Conservation (phyloP, 1,140 invertebrate species). For the Lanistes nyassanus region DNA sequence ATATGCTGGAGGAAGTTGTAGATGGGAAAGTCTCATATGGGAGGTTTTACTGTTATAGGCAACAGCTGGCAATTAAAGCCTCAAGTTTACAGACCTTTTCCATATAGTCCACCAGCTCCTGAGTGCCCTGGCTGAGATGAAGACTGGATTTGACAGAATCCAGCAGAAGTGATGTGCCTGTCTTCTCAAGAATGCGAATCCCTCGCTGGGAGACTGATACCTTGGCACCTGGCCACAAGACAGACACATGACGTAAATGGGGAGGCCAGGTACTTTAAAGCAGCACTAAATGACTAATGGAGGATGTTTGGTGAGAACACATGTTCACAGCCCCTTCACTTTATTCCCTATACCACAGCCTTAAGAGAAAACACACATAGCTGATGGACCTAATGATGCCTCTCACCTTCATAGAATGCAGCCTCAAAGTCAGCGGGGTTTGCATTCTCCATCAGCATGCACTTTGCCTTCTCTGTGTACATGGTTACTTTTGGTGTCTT, state of each 20-base stretch:
- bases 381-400: no score
- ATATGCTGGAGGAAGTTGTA: no score
- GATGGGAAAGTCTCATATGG: no score
- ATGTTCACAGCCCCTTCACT: neutral
- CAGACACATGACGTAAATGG: neutral
- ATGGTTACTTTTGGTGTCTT: conserved; percentile 94
- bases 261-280: neutral
- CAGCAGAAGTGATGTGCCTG: conserved; percentile 53
- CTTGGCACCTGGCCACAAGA: conserved; percentile 48
- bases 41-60: no score
- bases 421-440: conserved; percentile 84
- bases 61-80: no score
- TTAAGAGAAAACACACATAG: no score
- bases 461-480: conserved; percentile 85
- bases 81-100: conserved; percentile 39
- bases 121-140: conserved; percentile 34
- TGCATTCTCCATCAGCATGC: conserved; percentile 91
- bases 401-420: conserved; percentile 75
- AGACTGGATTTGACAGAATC: conserved; percentile 45
- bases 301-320: neutral
- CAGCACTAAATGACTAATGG: neutral
- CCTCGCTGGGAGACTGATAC: conserved; percentile 50
- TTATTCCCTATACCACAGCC: neutral
- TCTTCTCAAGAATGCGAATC: conserved; percentile 56
- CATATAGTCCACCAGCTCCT: conserved; percentile 63